Evolutionary conservation across 2,113 vertebrate genomes (phyloP).

Genomic region (Indicator indicator): DNA sequence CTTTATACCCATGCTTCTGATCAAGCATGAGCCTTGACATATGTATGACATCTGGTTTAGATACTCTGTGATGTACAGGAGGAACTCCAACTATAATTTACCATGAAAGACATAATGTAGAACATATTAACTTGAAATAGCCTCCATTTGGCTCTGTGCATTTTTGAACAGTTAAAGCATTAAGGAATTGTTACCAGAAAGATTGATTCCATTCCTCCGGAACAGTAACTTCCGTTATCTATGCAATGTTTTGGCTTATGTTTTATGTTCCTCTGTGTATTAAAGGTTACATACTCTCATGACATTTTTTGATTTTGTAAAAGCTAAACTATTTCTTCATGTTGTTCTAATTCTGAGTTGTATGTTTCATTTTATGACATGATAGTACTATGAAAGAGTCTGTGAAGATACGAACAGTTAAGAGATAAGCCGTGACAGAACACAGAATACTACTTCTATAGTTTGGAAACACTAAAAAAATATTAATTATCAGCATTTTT

Average conservation of each 20-base stretch:
- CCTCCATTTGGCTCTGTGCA: slow-evolving; percentile 23
- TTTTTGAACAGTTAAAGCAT: slow-evolving; percentile 3
- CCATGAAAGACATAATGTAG: not conserved
- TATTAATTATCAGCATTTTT: not conserved
- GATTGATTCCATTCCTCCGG: not conserved
- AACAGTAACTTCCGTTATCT: not conserved
- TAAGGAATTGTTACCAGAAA: slow-evolving; percentile 20
- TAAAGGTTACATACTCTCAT: not conserved
- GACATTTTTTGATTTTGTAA: not conserved
- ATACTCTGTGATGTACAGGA: not conserved
- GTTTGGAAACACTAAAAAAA: not conserved
- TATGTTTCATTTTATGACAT: not conserved
- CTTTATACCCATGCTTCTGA: slow-evolving; percentile 16
- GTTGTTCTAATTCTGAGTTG: not conserved
- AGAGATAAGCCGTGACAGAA: not conserved
- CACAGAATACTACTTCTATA: not conserved
- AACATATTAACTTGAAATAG: slow-evolving; percentile 11
- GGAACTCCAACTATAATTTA: not conserved
- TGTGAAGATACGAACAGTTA: not conserved
- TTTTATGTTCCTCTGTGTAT: not conserved
- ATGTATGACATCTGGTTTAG: not conserved
- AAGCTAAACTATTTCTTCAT: not conserved
- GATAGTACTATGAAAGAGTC: not conserved
- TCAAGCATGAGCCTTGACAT: slow-evolving; percentile 18
- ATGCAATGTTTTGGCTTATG: not conserved